Evolutionary conservation across 2,888 invertebrate species (phyloP).

Genomic region (Drosophila hawaiiensis): DNA sequence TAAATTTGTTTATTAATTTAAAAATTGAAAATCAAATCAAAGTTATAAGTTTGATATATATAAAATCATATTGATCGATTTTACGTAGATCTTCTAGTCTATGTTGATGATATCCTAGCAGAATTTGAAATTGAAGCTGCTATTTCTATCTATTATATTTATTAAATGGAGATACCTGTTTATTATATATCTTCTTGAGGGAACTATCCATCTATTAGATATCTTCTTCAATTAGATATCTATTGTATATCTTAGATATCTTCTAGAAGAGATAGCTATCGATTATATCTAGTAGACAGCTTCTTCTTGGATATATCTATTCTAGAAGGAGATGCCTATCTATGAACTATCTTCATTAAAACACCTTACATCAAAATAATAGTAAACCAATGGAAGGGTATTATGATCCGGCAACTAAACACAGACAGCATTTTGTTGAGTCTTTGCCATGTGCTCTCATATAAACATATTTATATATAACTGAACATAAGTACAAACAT

Average conservation of each 20-base stretch:
- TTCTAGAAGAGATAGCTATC: background rate
- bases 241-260: background rate
- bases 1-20: background rate
- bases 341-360: background rate
- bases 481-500: background rate
- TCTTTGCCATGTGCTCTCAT: slow-evolving; percentile 17
- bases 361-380: background rate
- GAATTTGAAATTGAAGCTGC: background rate
- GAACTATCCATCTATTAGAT: no score
- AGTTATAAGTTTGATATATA: no score
- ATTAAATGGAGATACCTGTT: no score
- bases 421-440: slow-evolving; percentile 17
- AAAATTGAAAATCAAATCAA: no score
- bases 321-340: background rate
- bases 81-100: background rate
- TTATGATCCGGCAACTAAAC: background rate
- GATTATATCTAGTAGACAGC: background rate
- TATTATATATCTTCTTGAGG: no score
- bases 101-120: background rate
- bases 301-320: background rate
- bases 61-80: no score
- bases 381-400: background rate
- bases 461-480: slow-evolving; percentile 13
- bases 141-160: background rate
- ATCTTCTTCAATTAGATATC: no score